Conservation (phyloP, 2,888 invertebrate genomes). For the Cryptus armator region DNA sequence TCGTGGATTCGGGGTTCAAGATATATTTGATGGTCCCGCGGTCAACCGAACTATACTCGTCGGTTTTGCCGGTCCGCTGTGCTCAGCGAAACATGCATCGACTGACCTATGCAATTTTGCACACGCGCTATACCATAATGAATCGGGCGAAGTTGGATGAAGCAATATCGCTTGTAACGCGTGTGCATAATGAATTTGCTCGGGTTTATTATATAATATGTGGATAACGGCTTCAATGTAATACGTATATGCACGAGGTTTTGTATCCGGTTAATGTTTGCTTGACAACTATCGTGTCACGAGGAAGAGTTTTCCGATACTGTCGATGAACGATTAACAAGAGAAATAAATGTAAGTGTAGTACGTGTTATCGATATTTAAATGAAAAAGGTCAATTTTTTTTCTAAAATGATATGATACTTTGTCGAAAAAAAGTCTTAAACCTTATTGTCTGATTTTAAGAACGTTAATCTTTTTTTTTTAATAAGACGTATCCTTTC, state of each 20-base stretch:
- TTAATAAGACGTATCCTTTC: too few species aligned
- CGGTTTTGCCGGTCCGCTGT: conserved; percentile 7
- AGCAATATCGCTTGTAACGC: conserved; percentile 32
- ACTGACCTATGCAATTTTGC: conserved; percentile 33
- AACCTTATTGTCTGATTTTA: too few species aligned
- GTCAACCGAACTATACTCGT: neutral
- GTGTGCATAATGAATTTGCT: conserved; percentile 33
- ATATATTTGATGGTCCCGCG: conserved; percentile 2
- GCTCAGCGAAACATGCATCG: neutral
- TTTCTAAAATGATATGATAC: too few species aligned
- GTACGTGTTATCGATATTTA: too few species aligned
- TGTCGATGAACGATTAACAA: neutral
- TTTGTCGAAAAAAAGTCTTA: too few species aligned
- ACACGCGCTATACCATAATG: conserved; percentile 1
- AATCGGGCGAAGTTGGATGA: conserved; percentile 16
- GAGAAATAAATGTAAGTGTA: neutral
- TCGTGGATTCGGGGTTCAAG: neutral
- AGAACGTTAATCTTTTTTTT: too few species aligned
- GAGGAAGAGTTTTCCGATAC: neutral
- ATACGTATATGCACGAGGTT: conserved; percentile 5
- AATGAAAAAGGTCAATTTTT: too few species aligned
- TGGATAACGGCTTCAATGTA: neutral
- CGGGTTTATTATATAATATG: conserved; percentile 14
- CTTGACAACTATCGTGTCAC: neutral
- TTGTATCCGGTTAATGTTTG: neutral